Evolutionary conservation across 1,140 invertebrate species (phyloP).

Genomic region (Mactra quadrangularis): DNA sequence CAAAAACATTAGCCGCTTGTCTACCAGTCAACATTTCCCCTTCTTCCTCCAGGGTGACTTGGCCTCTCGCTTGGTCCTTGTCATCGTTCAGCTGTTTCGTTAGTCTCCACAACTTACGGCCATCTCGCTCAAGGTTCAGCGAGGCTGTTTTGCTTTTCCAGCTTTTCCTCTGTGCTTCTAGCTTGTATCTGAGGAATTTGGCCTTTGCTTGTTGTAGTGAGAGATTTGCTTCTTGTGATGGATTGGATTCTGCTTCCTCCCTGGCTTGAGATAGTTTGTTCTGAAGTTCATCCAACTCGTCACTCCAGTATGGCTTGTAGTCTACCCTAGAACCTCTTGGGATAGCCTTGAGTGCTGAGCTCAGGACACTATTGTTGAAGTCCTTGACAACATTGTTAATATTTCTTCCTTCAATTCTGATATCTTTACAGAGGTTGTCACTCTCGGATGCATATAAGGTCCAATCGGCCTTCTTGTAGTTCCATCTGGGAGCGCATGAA

Average conservation of each 20-base stretch:
- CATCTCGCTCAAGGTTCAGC: background rate
- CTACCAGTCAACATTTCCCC: no score
- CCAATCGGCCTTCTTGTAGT: constrained; percentile 59
- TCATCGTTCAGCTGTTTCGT: no score
- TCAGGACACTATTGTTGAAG: constrained; percentile 37
- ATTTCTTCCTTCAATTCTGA: background rate
- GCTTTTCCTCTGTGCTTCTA: no score
- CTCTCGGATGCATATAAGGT: background rate
- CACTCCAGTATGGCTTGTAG: constrained; percentile 61
- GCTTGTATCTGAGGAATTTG: constrained; percentile 1
- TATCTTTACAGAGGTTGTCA: constrained; percentile 8
- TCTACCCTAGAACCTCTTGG: constrained; percentile 24
- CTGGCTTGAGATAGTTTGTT: constrained; percentile 43
- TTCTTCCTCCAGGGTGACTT: no score
- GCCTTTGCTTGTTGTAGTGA: constrained; percentile 1
- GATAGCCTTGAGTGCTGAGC: constrained; percentile 45
- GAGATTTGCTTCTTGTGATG: constrained; percentile 40
- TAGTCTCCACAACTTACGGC: background rate
- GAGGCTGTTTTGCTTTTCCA: constrained; percentile 1
- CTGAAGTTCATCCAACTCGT: constrained; percentile 31
- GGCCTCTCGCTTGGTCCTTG: no score
- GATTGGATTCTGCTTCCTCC: constrained; percentile 39
- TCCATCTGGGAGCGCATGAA: constrained; percentile 28
- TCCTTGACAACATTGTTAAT: background rate
- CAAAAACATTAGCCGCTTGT: constrained; percentile 50